phyloP scores from a whole-genome alignment of 1,140 invertebrate genomes.

The Zeugodacus cucurbitae region DNA sequence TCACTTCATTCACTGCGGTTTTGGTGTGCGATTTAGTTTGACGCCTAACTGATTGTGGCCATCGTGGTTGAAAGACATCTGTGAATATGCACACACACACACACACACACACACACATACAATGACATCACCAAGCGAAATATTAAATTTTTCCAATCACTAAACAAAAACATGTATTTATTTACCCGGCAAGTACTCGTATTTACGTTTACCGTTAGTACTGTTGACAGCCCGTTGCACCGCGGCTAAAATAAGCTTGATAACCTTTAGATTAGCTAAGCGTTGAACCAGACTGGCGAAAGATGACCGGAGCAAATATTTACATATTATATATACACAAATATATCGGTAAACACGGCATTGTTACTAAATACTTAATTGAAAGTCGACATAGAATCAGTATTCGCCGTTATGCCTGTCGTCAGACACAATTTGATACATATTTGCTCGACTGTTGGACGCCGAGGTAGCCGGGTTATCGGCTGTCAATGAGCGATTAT shows the following conservation, averaged over 20 bases:
- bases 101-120: neutral
- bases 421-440: neutral
- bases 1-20: neutral
- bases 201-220: neutral
- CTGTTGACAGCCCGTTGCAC: neutral
- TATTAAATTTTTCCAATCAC: slow-evolving; percentile 9
- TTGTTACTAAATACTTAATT: neutral
- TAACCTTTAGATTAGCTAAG: neutral
- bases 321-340: neutral
- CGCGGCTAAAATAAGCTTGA: neutral
- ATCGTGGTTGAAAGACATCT: neutral
- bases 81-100: neutral
- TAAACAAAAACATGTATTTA: neutral
- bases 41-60: slow-evolving; percentile 10
- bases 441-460: neutral
- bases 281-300: neutral
- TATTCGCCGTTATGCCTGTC: neutral
- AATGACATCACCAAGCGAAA: neutral
- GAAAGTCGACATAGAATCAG: neutral
- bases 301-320: neutral
- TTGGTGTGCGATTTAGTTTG: neutral
- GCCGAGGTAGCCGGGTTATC: neutral
- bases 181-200: neutral
- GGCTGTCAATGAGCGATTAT: neutral
- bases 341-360: neutral